Evolutionary conservation across 2,113 vertebrate genomes (phyloP).

Genomic region (Sinosuthora webbiana): DNA sequence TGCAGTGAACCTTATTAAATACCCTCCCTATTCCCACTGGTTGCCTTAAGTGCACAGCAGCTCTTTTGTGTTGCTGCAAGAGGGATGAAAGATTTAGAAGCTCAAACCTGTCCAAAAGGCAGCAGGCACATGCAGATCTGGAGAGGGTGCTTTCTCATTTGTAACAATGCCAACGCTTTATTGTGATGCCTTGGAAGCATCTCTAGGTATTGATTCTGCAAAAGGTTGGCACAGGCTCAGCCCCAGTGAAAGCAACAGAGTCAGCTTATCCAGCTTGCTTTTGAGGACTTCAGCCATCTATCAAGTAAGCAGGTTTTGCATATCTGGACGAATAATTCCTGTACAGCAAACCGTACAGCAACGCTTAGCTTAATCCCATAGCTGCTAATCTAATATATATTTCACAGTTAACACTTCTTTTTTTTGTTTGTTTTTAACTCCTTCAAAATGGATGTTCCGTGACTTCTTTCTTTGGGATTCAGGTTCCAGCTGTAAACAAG

Average conservation of each 20-base stretch:
- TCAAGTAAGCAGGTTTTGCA: background rate
- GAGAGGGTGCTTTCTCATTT: constrained; percentile 31
- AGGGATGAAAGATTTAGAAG: constrained; percentile 15
- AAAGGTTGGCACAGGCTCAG: background rate
- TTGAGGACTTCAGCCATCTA: constrained; percentile 7
- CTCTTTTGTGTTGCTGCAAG: background rate
- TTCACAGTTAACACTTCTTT: background rate
- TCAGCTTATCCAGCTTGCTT: constrained; percentile 23
- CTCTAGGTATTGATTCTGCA: constrained; percentile 18
- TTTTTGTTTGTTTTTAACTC: no score
- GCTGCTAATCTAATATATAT: background rate
- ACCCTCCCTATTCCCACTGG: background rate
- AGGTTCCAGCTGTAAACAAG: background rate
- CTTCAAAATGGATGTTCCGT: background rate
- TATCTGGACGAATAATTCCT: background rate
- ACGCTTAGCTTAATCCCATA: background rate
- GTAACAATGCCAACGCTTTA: constrained; percentile 23
- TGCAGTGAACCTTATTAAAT: constrained; percentile 11
- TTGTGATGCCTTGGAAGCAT: constrained; percentile 53
- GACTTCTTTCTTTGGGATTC: background rate
- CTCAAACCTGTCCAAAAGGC: background rate
- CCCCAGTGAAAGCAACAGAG: background rate
- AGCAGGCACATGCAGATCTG: background rate
- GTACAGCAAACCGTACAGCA: background rate
- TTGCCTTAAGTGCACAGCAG: background rate